phyloP scores from a whole-genome alignment of 1,140 invertebrate genomes.

The Augochlora pura region DNA sequence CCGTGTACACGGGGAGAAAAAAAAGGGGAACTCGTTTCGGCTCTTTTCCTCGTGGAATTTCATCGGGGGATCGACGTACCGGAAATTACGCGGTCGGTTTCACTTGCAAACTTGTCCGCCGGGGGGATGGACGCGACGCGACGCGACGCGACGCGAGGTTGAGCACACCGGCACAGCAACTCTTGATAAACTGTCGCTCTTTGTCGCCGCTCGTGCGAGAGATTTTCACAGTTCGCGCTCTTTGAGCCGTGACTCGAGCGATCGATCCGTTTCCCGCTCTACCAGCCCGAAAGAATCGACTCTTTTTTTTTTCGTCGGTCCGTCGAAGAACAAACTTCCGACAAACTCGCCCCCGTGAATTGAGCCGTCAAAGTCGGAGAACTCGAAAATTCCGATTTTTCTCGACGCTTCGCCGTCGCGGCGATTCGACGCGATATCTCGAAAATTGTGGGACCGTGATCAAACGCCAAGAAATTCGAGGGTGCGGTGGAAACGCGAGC shows the following conservation, averaged over 20 bases:
- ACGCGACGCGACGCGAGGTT: background rate
- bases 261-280: background rate
- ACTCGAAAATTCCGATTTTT: too few relatives aligned
- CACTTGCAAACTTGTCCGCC: constrained; percentile 9
- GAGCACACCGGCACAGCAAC: constrained; percentile 23
- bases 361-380: too few relatives aligned
- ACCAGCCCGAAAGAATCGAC: background rate
- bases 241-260: background rate
- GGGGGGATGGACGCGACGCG: background rate
- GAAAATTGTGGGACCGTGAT: too few relatives aligned
- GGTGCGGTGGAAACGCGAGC: too few relatives aligned
- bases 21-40: background rate
- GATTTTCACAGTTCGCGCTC: constrained; percentile 24
- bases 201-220: constrained; percentile 43
- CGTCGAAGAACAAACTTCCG: too few relatives aligned
- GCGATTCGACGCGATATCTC: too few relatives aligned
- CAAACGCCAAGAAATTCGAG: too few relatives aligned
- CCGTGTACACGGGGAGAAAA: background rate
- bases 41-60: background rate
- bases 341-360: too few relatives aligned
- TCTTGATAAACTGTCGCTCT: constrained; percentile 55
- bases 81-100: constrained; percentile 51
- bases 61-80: constrained; percentile 12
- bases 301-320: too few relatives aligned
- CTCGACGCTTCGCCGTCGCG: too few relatives aligned